Evolutionary conservation across 2,797 vertebrate genomes (phyloP).

Genomic region (Thamnophis elegans): DNA sequence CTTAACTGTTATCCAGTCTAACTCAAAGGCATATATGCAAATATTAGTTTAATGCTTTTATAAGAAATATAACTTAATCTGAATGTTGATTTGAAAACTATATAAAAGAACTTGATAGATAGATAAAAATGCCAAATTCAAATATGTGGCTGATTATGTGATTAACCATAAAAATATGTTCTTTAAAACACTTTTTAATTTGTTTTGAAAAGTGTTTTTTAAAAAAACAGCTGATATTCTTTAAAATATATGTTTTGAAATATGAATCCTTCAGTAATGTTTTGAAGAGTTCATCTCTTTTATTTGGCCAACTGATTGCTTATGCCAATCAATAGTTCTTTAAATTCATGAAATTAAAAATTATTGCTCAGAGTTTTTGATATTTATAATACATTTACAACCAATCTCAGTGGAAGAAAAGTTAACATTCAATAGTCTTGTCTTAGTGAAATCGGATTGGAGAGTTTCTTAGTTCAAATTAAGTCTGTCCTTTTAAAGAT

Average conservation of each 20-base stretch:
- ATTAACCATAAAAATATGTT: background rate
- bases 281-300: background rate
- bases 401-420: slow-evolving; percentile 30
- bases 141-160: background rate
- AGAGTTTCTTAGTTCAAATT: slow-evolving; percentile 36
- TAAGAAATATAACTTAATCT: background rate
- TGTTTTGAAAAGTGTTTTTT: slow-evolving; percentile 20
- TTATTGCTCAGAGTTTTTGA: slow-evolving; percentile 43
- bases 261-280: background rate
- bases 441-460: background rate
- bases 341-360: slow-evolving; percentile 50
- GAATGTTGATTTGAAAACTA: background rate
- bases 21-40: background rate
- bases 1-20: background rate
- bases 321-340: slow-evolving; percentile 42
- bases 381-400: slow-evolving; percentile 42
- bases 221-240: slow-evolving; percentile 5
- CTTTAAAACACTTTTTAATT: background rate
- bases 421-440: slow-evolving; percentile 8
- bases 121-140: background rate
- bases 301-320: background rate
- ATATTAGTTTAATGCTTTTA: background rate
- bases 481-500: slow-evolving; percentile 25
- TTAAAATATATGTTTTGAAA: slow-evolving; percentile 16
- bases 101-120: background rate